These are phyloP conservation scores for Isotomurus palustris DNA, from an alignment of 2,888 invertebrate genomes.

Conservation along the genomic window DNA sequence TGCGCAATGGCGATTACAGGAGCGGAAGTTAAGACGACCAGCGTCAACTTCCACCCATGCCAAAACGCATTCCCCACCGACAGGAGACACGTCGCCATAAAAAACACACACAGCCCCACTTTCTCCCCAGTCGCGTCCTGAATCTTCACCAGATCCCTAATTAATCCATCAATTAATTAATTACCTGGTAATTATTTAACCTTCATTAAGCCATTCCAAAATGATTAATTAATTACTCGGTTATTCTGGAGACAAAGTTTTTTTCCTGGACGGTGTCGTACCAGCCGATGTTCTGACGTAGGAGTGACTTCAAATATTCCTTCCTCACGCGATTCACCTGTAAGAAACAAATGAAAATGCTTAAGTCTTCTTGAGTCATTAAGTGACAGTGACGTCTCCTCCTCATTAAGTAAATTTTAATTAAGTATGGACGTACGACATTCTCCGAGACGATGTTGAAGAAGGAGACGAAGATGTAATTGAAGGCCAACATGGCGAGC, in stretches of 20 bases:
- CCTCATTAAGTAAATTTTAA: no score
- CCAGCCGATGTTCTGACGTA: conserved; percentile 43
- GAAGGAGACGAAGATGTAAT: conserved; percentile 62
- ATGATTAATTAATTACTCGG: conserved; percentile 35
- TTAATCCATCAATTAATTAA: no score
- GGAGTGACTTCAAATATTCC: conserved; percentile 32
- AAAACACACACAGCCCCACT: conserved; percentile 67
- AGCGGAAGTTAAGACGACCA: conserved; percentile 68
- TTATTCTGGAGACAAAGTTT: conserved; percentile 40
- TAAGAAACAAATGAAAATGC: no score
- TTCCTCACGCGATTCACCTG: conserved; percentile 9
- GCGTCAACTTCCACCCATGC: conserved; percentile 75
- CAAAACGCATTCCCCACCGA: conserved; percentile 67
- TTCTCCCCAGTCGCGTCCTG: conserved; percentile 83
- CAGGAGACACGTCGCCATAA: conserved; percentile 63
- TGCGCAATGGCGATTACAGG: conserved; percentile 72
- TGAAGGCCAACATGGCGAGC: conserved; percentile 57
- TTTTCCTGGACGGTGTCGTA: conserved; percentile 40
- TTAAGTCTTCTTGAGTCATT: no score
- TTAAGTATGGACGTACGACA: conserved; percentile 54
- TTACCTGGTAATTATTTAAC: no score
- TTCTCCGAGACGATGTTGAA: conserved; percentile 68
- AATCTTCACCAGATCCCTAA: conserved; percentile 55
- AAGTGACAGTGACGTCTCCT: no score
- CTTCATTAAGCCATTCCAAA: no score